A percentile compares a stretch with the other conserved stretches of the same genome.
These are phyloP conservation scores for Poeciliopsis paucimaculata DNA, from an alignment of 2,797 vertebrate genomes.

Conservation along the genomic window DNA sequence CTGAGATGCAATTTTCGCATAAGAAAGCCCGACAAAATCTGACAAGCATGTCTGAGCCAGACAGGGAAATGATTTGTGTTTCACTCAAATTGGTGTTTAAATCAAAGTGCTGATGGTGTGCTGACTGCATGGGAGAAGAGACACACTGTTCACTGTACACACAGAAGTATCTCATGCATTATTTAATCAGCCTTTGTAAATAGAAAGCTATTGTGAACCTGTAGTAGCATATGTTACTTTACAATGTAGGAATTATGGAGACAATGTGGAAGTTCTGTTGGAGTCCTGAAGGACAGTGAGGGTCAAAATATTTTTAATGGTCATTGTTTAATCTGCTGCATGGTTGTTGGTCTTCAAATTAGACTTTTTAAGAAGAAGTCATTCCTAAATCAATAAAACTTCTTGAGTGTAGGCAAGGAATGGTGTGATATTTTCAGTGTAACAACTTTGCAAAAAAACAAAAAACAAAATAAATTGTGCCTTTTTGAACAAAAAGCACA, in stretches of 20 bases:
- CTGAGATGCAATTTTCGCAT: conserved; percentile 56
- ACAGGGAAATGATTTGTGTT: conserved; percentile 66
- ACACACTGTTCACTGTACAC: conserved; percentile 47
- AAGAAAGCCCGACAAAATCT: conserved; percentile 52
- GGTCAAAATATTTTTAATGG: conserved; percentile 1
- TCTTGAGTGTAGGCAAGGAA: not conserved
- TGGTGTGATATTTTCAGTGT: not conserved
- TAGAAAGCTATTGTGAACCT: conserved; percentile 39
- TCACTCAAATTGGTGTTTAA: conserved; percentile 66
- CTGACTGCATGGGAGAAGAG: conserved; percentile 49
- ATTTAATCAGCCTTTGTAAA: conserved; percentile 57
- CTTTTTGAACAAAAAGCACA: not conserved
- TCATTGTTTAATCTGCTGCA: not conserved
- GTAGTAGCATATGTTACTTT: conserved; percentile 33
- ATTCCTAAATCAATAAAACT: not conserved
- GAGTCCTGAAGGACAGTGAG: not conserved
- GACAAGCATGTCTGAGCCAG: conserved; percentile 55
- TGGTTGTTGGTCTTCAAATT: not conserved
- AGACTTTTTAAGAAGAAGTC: not conserved
- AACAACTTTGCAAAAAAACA: not conserved
- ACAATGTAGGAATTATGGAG: conserved; percentile 42
- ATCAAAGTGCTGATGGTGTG: conserved; percentile 65
- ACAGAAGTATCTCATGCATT: conserved; percentile 56
- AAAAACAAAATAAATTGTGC: not conserved
- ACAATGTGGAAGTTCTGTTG: conserved; percentile 7